A percentile compares a stretch with the other conserved stretches of the same genome.
Evolutionary conservation across 2,888 invertebrate species (phyloP).

Genomic region (Anaspis maculata): DNA sequence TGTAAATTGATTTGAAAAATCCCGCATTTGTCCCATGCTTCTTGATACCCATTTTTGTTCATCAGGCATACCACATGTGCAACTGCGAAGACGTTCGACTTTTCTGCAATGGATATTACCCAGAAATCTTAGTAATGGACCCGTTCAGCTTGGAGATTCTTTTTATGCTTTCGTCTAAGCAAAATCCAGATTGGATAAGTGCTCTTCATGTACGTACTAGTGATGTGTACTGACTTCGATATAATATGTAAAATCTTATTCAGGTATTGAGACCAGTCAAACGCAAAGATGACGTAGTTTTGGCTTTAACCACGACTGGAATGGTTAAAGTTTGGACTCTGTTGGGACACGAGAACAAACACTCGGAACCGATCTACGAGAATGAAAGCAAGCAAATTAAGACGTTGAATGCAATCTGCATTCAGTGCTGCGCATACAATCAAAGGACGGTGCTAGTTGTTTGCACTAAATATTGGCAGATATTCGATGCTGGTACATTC

Average conservation of each 20-base stretch:
- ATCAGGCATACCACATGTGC: slow-evolving; percentile 73
- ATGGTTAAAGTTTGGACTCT: slow-evolving; percentile 97
- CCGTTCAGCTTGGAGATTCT: slow-evolving; percentile 89
- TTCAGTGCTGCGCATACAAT: slow-evolving; percentile 92
- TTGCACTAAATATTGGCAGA: slow-evolving; percentile 95
- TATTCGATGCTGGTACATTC: slow-evolving; percentile 31
- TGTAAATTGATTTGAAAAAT: too few species aligned
- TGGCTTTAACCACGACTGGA: slow-evolving; percentile 92
- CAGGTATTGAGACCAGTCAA: slow-evolving; percentile 61
- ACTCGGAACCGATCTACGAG: slow-evolving; percentile 84
- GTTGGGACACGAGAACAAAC: slow-evolving; percentile 78
- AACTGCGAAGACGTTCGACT: slow-evolving; percentile 75
- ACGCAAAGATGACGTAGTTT: slow-evolving; percentile 89
- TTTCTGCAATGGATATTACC: slow-evolving; percentile 97
- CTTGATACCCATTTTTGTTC: slow-evolving; percentile 6
- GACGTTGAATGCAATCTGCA: slow-evolving; percentile 84
- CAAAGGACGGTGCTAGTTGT: slow-evolving; percentile 95
- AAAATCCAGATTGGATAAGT: slow-evolving; percentile 98
- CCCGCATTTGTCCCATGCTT: too few species aligned
- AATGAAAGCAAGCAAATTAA: slow-evolving; percentile 96
- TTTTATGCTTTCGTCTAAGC: slow-evolving; percentile 86
- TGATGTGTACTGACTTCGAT: too few species aligned
- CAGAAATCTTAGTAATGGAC: slow-evolving; percentile 95
- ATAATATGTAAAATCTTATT: neutral
- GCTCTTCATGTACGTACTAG: slow-evolving; percentile 84